These are phyloP conservation scores for Formica exsecta DNA, from an alignment of 1,140 invertebrate genomes.

Conservation along the genomic window DNA sequence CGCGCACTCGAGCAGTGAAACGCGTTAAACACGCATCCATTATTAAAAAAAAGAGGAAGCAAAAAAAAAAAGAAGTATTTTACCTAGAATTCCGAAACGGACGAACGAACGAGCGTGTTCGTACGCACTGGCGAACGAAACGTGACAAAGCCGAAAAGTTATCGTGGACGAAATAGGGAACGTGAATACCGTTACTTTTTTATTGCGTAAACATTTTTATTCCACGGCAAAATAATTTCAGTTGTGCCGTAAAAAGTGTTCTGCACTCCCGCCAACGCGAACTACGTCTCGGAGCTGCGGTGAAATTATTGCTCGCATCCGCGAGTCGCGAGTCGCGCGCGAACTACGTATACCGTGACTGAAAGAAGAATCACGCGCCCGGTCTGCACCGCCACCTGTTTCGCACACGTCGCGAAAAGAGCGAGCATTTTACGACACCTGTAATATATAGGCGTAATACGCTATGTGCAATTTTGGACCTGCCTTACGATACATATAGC, in stretches of 20 bases:
- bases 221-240: constrained; percentile 35
- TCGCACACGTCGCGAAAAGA: background rate
- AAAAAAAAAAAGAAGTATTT: constrained; percentile 3
- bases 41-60: constrained; percentile 9
- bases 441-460: constrained; percentile 8
- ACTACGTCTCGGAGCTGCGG: background rate
- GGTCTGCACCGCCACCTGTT: constrained; percentile 52
- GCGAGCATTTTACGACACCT: constrained; percentile 18
- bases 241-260: constrained; percentile 28
- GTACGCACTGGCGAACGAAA: constrained; percentile 14
- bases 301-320: constrained; percentile 36
- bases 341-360: background rate
- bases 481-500: background rate
- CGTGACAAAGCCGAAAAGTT: constrained; percentile 53
- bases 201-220: constrained; percentile 45
- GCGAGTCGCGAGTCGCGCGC: background rate
- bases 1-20: background rate
- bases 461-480: constrained; percentile 10
- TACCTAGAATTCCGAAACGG: background rate
- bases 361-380: constrained; percentile 18
- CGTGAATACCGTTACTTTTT: constrained; percentile 31
- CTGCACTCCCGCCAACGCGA: background rate
- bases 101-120: background rate
- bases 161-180: constrained; percentile 20
- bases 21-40: constrained; percentile 6